Evolutionary conservation across 2,888 invertebrate genomes (phyloP).

Genomic region (Incurvaria masculella): DNA sequence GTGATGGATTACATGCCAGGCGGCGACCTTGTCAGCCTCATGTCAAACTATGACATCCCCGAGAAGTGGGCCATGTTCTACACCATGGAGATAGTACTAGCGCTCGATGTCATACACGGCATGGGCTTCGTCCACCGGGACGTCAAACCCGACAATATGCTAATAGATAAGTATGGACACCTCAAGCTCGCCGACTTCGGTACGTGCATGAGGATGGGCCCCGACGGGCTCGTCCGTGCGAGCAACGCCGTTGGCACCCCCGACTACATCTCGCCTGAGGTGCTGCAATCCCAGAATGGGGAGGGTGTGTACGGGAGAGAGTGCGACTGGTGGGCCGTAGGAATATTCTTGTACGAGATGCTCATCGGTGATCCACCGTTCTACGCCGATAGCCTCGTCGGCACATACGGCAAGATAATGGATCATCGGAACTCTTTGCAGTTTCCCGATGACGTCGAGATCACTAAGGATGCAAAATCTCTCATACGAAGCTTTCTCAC

Average conservation of each 20-base stretch:
- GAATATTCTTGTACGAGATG: constrained; percentile 99
- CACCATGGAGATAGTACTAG: constrained; percentile 96
- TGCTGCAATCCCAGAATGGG: constrained; percentile 93
- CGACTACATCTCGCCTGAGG: constrained; percentile 99
- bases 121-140: constrained; percentile 97
- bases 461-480: constrained; percentile 82
- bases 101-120: constrained; percentile 95
- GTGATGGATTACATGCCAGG: constrained; percentile 99
- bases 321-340: constrained; percentile 99
- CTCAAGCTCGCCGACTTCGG: constrained; percentile 99
- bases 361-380: constrained; percentile 98
- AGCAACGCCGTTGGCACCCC: constrained; percentile 99
- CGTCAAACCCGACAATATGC: constrained; percentile 99
- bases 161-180: constrained; percentile 93
- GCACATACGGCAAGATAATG: constrained; percentile 99
- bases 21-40: constrained; percentile 96
- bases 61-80: constrained; percentile 99
- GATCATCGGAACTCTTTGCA: constrained; percentile 94
- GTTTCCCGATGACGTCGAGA: constrained; percentile 94
- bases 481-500: constrained; percentile 93
- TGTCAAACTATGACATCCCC: constrained; percentile 98
- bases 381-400: constrained; percentile 97
- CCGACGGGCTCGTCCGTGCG: constrained; percentile 91
- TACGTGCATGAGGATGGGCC: constrained; percentile 98
- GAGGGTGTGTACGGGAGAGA: constrained; percentile 96